phyloP scores from a whole-genome alignment of 2,113 vertebrate species.

The Corynorhinus townsendii region DNA sequence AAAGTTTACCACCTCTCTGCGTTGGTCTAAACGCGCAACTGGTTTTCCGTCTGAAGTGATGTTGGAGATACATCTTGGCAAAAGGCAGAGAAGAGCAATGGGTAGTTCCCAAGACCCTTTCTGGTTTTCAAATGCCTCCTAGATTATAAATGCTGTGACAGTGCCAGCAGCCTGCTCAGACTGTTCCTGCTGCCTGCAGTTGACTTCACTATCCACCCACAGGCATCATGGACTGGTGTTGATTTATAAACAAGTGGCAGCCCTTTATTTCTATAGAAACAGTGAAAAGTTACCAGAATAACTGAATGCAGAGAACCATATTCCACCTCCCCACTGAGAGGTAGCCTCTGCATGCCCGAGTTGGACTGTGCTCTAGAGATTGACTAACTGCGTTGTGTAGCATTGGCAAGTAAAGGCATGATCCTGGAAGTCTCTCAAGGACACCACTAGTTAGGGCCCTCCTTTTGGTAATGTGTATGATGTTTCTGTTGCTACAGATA shows the following conservation, averaged over 20 bases:
- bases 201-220: neutral
- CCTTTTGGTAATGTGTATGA: neutral
- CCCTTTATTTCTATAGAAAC: neutral
- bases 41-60: neutral
- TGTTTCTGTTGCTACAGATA: neutral
- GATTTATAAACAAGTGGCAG: neutral
- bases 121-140: neutral
- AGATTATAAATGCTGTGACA: neutral
- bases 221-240: neutral
- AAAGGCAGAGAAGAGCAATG: neutral
- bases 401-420: neutral
- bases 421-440: neutral
- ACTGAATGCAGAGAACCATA: neutral
- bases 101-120: neutral
- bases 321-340: neutral
- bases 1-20: neutral
- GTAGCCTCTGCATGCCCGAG: neutral
- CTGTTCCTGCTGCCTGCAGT: neutral
- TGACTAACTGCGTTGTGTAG: neutral
- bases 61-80: neutral
- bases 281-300: constrained; percentile 12
- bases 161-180: neutral
- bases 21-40: neutral
- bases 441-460: neutral
- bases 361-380: neutral